Percentiles rank a stretch among this genome's conserved stretches.
Evolutionary conservation across 2,797 vertebrate species (phyloP).

Genomic region (Sparidentex hasta): DNA sequence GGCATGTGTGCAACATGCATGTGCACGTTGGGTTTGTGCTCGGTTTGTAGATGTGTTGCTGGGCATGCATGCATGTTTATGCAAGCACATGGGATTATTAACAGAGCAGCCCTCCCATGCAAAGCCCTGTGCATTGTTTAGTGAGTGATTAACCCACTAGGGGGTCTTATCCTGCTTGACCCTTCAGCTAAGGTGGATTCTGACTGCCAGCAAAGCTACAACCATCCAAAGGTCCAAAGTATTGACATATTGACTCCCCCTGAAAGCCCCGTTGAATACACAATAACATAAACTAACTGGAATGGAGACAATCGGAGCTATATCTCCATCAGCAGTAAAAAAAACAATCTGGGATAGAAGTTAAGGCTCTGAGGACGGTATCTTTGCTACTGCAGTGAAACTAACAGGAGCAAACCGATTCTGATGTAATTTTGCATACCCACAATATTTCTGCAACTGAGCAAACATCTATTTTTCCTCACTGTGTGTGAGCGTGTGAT

Average conservation of each 20-base stretch:
- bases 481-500: conserved; percentile 32
- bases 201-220: conserved; percentile 13
- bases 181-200: conserved; percentile 32
- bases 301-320: conserved; percentile 11
- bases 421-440: background rate
- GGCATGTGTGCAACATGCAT: conserved; percentile 42
- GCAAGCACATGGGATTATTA: conserved; percentile 53
- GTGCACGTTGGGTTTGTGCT: conserved; percentile 41
- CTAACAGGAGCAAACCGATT: background rate
- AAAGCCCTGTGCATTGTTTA: conserved; percentile 31
- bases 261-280: conserved; percentile 26
- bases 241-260: conserved; percentile 39
- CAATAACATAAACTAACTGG: background rate
- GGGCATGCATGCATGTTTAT: conserved; percentile 26
- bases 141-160: conserved; percentile 59
- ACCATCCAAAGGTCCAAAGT: conserved; percentile 56
- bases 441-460: background rate
- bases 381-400: background rate
- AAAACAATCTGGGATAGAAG: background rate
- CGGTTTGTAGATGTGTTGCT: conserved; percentile 37
- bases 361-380: background rate
- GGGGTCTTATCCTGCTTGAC: conserved; percentile 36
- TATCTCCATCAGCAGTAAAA: background rate
- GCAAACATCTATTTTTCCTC: conserved; percentile 16
- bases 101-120: conserved; percentile 17